Base-by-base conservation (phyloP, 2,797 vertebrate genomes). In the Gallinago nigripennis region DNA sequence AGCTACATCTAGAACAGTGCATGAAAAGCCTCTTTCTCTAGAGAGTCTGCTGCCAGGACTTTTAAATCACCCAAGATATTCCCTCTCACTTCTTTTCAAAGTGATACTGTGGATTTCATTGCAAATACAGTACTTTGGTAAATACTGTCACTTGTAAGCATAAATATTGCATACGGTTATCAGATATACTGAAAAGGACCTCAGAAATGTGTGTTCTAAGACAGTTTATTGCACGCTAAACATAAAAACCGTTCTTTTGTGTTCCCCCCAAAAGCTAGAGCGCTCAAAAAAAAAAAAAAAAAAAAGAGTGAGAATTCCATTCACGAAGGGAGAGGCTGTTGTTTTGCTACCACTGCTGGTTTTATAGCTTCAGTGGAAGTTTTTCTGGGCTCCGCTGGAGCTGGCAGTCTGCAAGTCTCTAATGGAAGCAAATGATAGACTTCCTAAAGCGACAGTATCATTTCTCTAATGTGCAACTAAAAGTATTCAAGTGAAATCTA, bases 361-460 rank as follows among this genome's bases (percentile, higher is more conserved):
- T 20, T 85, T 82, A 31, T 1, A 85, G 63, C 57, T 89, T 79
- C 69, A 51, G 39, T 48, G n/a, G 51, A 91, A 90, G 64, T 60
- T 84, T 89, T 79, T 96, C 70, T 86, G 63, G 80, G 68, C 35
- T 46, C 76, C 85, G 43, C 35, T 91, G 76, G 69, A 81, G 76
- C 51, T 83, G 76, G 43, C 89, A 79, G 71, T 69, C 71, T 70
- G 64, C 37, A 84, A 84, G 51, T 84, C 70, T 94, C 50, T 97
- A 98, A 96, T 96, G 88, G 90, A 95, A 95, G 92, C n/a, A 97
- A 97, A 96, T 95, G 82, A 96, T 45, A 94, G 72, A 97, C 78
- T 94, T 97, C 91, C 91, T 95, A 89, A 92, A 93, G 48, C 5
- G 8, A 92, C 80, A 93, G 50, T 86, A 94, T 95, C 86, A 87